Conservation (phyloP, 2,797 vertebrate species). For the Notolabrus celidotus region DNA sequence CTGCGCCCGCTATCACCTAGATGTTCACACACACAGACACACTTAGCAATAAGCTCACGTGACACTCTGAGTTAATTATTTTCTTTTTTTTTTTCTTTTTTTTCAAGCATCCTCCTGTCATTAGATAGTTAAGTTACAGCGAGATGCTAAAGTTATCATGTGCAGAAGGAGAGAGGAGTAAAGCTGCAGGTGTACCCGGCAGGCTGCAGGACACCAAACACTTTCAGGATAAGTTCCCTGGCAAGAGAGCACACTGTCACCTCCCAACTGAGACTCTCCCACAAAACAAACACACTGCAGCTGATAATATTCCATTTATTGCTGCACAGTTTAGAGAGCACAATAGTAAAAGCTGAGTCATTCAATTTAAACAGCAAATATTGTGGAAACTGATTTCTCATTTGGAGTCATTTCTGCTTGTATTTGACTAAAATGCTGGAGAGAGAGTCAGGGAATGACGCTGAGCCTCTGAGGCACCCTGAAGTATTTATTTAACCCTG, state of each 20-base stretch:
- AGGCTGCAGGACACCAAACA: neutral
- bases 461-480: no score
- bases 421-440: no score
- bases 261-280: slow-evolving; percentile 27
- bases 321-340: neutral
- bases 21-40: slow-evolving; percentile 26
- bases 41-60: neutral
- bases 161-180: no score
- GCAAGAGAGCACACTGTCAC: neutral
- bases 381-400: no score
- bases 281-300: slow-evolving; percentile 52
- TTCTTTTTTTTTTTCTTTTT: neutral
- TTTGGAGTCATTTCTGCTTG: no score
- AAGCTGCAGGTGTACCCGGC: neutral
- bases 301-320: neutral
- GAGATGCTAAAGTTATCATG: no score
- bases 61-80: neutral
- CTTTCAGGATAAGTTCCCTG: neutral
- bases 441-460: no score
- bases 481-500: no score
- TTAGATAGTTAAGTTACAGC: no score
- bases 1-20: slow-evolving; percentile 93
- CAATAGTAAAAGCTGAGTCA: neutral
- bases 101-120: no score
- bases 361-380: no score